Evolutionary conservation across 1,140 invertebrate species (phyloP), one percentile per base, ranked within the genome.

Genomic region (Caenorhabditis brenneri): DNA sequence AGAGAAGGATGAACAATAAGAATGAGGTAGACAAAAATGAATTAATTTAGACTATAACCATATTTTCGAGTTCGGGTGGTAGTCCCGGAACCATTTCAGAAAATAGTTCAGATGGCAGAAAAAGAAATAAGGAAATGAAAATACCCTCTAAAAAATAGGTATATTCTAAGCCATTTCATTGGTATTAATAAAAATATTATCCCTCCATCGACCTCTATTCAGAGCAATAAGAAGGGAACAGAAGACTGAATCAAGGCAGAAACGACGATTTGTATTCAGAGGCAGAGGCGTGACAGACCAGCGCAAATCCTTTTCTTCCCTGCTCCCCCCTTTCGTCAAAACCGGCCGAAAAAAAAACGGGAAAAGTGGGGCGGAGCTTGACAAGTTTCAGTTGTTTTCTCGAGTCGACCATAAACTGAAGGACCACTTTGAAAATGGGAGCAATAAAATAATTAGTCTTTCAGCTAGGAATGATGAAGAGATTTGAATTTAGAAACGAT

Each of bases 351-450:
- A 36, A 36, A 65, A 10, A 58, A 6, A 24, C 2, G 24, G 53
- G 36, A 31, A 36, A 36, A 74, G n/a, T 27, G 22, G 36, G 65
- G 65, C 65, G 65, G 65, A 42, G 65, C 29, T 19, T 74, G 33
- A 74, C 36, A 74, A 74, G 36, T 74, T 74, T 42, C 65, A 74
- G 65, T 74, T 46, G 33, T 74, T 74, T 42, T 42, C 36, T 22
- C 4, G 29, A 29, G 31, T 9, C 19, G 12, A 33, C 7, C 29
- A n/a, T 33, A 36, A n/a, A 65, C 19, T 65, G 29, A 65, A 65
- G 58, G 29, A 36, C 58, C 58, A 65, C 58, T 65, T 55, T 29
- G 0, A 1, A 19, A 36, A 24, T 24, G 53, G 53, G 27, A 55
- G 9, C 4, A 1, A 55, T 10, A 24, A 27, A 55, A 29, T 27